Evolutionary conservation across 2,113 vertebrate genomes (phyloP).

Genomic region (Aythya baeri): DNA sequence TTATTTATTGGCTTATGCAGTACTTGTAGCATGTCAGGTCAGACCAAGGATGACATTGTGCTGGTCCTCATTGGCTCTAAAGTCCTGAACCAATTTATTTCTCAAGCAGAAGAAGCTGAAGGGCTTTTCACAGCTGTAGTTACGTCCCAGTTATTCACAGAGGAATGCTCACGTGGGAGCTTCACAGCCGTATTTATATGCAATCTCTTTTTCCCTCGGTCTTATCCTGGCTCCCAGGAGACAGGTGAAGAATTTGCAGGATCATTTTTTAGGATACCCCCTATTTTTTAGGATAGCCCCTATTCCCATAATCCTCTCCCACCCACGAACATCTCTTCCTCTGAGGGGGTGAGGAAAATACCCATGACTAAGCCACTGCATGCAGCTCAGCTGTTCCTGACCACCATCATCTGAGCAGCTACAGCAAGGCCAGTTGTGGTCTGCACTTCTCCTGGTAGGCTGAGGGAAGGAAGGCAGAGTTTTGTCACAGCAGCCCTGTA

Average conservation of each 20-base stretch:
- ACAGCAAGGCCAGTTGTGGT: not conserved
- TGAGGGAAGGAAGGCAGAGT: not conserved
- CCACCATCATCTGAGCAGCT: not conserved
- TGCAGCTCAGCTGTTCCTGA: not conserved
- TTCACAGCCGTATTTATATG: not conserved
- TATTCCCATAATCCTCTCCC: not conserved
- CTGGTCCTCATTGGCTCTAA: not conserved
- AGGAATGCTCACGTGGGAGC: not conserved
- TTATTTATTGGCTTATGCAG: not conserved
- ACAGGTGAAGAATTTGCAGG: not conserved
- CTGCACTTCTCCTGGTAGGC: not conserved
- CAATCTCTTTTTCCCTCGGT: not conserved
- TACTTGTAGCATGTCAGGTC: not conserved
- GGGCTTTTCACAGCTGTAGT: not conserved
- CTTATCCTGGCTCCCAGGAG: not conserved
- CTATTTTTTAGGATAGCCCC: not conserved
- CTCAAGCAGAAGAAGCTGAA: not conserved
- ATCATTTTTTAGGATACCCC: not conserved
- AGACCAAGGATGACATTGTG: not conserved
- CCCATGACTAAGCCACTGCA: not conserved
- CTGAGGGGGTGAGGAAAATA: not conserved
- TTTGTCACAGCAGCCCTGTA: not conserved
- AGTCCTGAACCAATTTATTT: not conserved
- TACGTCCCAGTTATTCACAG: not conserved
- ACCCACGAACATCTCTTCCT: not conserved